Percentiles rank a stretch among this genome's conserved stretches.
These are phyloP conservation scores for Podarcis raffonei DNA, from an alignment of 2,113 vertebrate genomes.

Conservation along the genomic window DNA sequence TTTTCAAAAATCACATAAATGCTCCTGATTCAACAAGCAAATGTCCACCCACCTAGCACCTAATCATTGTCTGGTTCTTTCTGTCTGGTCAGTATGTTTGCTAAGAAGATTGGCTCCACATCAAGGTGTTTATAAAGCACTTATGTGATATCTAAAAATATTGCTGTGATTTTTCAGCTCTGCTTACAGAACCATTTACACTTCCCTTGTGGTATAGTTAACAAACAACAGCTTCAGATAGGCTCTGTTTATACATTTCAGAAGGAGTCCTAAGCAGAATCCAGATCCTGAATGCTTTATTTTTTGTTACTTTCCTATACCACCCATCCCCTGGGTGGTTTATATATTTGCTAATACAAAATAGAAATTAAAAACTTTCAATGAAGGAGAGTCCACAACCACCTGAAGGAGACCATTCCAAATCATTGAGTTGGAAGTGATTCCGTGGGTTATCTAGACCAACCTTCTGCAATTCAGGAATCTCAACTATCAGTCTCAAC, in stretches of 20 bases:
- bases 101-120: not conserved
- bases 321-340: no score
- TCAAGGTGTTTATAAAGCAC: not conserved
- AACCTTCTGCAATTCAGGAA: no score
- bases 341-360: no score
- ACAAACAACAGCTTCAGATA: not conserved
- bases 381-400: no score
- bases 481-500: no score
- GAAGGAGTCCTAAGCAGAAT: not conserved
- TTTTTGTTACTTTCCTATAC: no score
- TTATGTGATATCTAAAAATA: slow-evolving; percentile 1
- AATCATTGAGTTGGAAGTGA: no score
- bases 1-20: not conserved
- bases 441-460: no score
- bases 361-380: no score
- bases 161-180: slow-evolving; percentile 15
- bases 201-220: not conserved
- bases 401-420: no score
- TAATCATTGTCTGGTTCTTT: not conserved
- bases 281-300: not conserved
- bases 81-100: not conserved
- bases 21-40: not conserved
- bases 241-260: slow-evolving; percentile 9
- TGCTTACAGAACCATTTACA: not conserved
- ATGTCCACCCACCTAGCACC: not conserved